These are phyloP conservation scores for Falco biarmicus DNA, from an alignment of 2,797 vertebrate species.

Conservation along the genomic window DNA sequence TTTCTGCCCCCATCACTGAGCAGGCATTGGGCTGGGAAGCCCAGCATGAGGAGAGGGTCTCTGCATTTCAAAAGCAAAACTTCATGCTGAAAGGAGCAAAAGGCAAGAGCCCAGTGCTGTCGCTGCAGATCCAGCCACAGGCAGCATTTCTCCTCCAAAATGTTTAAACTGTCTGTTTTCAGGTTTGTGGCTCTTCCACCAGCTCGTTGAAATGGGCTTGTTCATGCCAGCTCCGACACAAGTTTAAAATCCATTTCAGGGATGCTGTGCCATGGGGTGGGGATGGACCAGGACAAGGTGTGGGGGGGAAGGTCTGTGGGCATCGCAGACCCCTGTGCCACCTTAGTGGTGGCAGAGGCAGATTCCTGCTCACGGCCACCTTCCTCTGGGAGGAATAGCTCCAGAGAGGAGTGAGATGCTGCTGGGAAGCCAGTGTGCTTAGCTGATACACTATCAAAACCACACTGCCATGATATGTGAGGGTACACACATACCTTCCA, in stretches of 20 bases:
- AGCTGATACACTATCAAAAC: background rate
- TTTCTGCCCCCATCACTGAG: background rate
- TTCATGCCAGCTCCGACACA: background rate
- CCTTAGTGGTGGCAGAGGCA: background rate
- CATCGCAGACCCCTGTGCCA: accelerated
- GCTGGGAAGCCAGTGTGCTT: background rate
- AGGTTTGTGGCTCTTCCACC: background rate
- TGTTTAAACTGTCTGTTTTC: background rate
- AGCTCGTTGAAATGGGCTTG: background rate
- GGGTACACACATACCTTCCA: background rate
- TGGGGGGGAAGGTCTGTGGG: accelerated
- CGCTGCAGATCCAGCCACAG: background rate
- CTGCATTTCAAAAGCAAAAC: background rate
- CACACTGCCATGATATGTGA: accelerated
- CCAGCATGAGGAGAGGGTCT: background rate
- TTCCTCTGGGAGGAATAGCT: background rate
- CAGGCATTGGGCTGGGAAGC: background rate
- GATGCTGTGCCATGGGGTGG: background rate
- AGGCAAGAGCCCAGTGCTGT: background rate
- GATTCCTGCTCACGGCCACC: background rate
- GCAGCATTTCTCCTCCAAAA: background rate
- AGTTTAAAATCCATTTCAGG: background rate
- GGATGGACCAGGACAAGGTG: background rate
- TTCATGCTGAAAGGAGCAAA: background rate
- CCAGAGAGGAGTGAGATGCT: background rate